phyloP scores from a whole-genome alignment of 2,113 vertebrate species.

The Odocoileus hemionus region DNA sequence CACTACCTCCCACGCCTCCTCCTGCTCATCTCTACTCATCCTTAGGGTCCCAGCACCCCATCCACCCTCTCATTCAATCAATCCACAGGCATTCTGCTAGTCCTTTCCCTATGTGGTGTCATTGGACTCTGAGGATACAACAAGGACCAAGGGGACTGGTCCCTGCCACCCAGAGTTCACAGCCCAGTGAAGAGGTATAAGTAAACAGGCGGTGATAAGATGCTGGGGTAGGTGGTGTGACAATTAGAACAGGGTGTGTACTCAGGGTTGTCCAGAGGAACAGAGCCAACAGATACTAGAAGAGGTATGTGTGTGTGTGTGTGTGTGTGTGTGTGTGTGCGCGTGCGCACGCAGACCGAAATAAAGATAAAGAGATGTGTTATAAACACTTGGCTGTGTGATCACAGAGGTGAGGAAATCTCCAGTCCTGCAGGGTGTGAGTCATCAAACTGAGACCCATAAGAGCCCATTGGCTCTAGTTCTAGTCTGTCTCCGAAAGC shows the following conservation, averaged over 20 bases:
- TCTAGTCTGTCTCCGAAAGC: neutral
- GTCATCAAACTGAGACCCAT: neutral
- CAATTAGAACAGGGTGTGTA: neutral
- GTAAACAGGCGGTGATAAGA: neutral
- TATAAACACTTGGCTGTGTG: neutral
- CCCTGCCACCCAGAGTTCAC: too few relatives aligned
- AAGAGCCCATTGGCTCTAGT: neutral
- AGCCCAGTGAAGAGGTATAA: neutral
- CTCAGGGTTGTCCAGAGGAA: neutral
- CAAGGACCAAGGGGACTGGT: neutral
- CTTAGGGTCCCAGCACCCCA: neutral
- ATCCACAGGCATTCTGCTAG: neutral
- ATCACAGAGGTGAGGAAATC: neutral
- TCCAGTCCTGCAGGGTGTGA: neutral
- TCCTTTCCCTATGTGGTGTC: rapidly evolving
- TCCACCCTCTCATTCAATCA: neutral
- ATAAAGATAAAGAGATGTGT: neutral
- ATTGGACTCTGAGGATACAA: rapidly evolving
- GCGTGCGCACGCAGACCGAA: too few relatives aligned
- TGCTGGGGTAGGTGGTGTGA: neutral
- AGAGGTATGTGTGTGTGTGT: too few relatives aligned
- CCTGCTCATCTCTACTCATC: neutral
- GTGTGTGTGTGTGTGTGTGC: neutral
- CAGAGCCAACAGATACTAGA: neutral
- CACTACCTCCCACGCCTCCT: rapidly evolving